A percentile compares a stretch with the other conserved stretches of the same genome.
Evolutionary conservation across 2,888 invertebrate genomes (phyloP).

Genomic region (Brachyopa scutellaris): DNA sequence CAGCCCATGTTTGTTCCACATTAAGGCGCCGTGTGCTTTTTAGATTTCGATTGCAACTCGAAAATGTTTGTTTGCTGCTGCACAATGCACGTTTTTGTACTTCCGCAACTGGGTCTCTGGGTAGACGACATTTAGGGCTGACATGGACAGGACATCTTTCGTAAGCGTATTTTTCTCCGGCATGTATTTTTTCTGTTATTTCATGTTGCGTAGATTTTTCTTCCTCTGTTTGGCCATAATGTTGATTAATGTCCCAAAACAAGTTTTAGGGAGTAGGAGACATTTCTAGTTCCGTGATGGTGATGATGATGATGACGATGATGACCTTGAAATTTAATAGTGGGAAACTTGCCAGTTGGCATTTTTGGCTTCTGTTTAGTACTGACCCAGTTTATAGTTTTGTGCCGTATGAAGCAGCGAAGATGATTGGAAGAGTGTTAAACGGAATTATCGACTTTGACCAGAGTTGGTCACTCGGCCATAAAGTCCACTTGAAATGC

Average conservation of each 20-base stretch:
- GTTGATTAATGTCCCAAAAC: constrained; percentile 25
- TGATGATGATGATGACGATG: not conserved
- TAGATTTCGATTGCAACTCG: constrained; percentile 41
- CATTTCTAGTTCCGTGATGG: constrained; percentile 16
- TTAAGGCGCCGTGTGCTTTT: constrained; percentile 34
- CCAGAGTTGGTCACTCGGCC: constrained; percentile 36
- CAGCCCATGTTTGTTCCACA: constrained; percentile 37
- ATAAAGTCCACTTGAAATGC: constrained; percentile 42
- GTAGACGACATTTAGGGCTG: constrained; percentile 66
- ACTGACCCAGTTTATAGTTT: constrained; percentile 34
- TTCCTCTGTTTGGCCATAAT: constrained; percentile 23
- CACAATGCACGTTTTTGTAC: constrained; percentile 39
- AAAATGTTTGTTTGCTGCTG: constrained; percentile 26
- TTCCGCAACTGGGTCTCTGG: constrained; percentile 59
- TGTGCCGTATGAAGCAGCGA: not conserved
- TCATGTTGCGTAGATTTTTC: constrained; percentile 37
- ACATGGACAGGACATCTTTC: constrained; percentile 22
- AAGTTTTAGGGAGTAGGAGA: constrained; percentile 15
- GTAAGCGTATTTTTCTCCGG: constrained; percentile 2
- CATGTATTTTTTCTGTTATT: constrained; percentile 35
- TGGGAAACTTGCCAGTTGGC: constrained; percentile 48
- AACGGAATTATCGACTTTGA: constrained; percentile 56
- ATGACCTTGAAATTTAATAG: constrained; percentile 52
- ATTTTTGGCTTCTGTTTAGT: constrained; percentile 11
- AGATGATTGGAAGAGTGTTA: constrained; percentile 30